phyloP scores from a whole-genome alignment of 2,888 invertebrate genomes.

The Drosophila neutralis region DNA sequence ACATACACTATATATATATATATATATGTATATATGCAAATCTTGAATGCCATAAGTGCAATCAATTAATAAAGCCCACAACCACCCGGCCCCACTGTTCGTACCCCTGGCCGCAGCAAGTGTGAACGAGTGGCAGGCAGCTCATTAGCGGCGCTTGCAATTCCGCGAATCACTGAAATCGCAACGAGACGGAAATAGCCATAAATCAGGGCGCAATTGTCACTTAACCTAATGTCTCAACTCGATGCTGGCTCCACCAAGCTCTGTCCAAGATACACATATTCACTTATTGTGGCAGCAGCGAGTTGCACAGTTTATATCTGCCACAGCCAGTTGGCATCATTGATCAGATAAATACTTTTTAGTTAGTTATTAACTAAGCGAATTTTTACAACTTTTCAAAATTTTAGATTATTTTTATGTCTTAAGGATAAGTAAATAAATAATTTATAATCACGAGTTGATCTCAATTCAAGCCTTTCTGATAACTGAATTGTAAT shows the following conservation, averaged over 20 bases:
- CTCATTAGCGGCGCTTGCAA: constrained; percentile 83
- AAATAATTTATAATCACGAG: too few relatives aligned
- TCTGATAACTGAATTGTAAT: too few relatives aligned
- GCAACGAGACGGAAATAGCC: constrained; percentile 82
- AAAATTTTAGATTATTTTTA: too few relatives aligned
- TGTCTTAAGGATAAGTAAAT: too few relatives aligned
- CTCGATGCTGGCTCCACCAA: constrained; percentile 27
- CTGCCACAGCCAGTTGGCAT: neutral
- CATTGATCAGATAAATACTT: neutral
- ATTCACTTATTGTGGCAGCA: constrained; percentile 1
- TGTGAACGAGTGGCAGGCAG: constrained; percentile 66
- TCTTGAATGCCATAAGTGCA: constrained; percentile 72
- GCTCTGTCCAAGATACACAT: constrained; percentile 1
- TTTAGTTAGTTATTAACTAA: neutral
- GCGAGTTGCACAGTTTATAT: neutral
- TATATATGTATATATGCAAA: constrained; percentile 45
- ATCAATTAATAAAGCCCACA: constrained; percentile 71
- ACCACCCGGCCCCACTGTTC: neutral
- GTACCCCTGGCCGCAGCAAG: constrained; percentile 30
- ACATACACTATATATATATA: neutral
- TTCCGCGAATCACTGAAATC: constrained; percentile 83
- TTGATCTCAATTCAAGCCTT: too few relatives aligned
- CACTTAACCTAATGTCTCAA: constrained; percentile 71
- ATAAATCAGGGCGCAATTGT: constrained; percentile 80
- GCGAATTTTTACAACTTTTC: neutral